phyloP scores from a whole-genome alignment of 2,113 vertebrate genomes.

The Paradoxurus hermaphroditus region DNA sequence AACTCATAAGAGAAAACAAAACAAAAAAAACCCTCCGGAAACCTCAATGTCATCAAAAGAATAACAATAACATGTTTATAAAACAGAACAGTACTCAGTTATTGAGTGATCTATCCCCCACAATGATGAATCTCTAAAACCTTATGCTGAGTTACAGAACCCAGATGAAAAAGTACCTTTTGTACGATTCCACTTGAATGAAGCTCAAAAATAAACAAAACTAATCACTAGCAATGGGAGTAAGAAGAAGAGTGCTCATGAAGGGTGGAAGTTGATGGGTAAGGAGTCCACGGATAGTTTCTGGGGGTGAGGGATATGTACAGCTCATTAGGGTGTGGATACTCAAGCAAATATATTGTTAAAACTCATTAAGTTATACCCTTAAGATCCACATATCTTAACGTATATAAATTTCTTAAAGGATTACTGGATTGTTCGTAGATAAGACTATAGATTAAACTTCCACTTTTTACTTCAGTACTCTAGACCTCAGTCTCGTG shows the following conservation, averaged over 20 bases:
- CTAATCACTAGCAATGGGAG: background rate
- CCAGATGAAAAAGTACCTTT: background rate
- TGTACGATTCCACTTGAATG: background rate
- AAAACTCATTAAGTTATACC: background rate
- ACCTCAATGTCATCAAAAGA: background rate
- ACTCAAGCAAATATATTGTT: background rate
- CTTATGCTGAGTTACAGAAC: background rate
- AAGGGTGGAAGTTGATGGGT: background rate
- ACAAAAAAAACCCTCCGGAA: background rate
- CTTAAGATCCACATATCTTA: background rate
- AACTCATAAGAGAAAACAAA: background rate
- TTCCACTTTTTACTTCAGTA: background rate
- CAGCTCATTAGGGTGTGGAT: background rate
- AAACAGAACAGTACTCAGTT: background rate
- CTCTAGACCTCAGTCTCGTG: background rate
- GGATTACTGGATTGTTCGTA: background rate
- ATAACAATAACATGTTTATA: background rate
- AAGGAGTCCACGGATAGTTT: background rate
- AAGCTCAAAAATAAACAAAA: background rate
- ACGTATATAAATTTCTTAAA: background rate
- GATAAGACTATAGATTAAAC: background rate
- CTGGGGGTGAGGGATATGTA: background rate
- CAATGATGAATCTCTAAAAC: background rate
- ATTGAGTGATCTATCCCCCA: background rate
- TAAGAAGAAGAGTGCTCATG: background rate